Evolutionary conservation across 2,113 vertebrate genomes (phyloP).

Genomic region (Donacobius atricapilla): DNA sequence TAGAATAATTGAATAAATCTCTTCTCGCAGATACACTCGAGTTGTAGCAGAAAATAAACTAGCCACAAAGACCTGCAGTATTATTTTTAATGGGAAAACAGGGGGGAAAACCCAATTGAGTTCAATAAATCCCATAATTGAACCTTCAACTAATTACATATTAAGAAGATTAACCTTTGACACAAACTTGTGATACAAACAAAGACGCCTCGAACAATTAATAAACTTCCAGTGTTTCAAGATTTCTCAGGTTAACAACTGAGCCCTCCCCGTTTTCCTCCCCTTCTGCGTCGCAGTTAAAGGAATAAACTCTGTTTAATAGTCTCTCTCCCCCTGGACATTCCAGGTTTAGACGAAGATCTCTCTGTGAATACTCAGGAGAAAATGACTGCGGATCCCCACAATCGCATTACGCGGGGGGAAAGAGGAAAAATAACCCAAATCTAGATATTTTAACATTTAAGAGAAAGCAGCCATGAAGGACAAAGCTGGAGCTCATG

Average conservation of each 20-base stretch:
- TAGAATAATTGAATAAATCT: neutral
- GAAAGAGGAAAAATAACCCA: neutral
- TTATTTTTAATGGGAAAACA: neutral
- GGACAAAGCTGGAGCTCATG: neutral
- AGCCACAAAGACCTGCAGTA: neutral
- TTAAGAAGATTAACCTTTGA: constrained; percentile 57
- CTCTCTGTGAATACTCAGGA: neutral
- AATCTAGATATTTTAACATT: neutral
- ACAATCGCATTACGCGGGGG: neutral
- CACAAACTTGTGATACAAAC: constrained; percentile 51
- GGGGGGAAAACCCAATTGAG: neutral
- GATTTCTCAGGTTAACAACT: neutral
- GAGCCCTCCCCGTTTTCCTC: neutral
- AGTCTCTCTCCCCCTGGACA: neutral
- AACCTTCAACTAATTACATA: constrained; percentile 45
- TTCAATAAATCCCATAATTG: constrained; percentile 49
- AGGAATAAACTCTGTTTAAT: neutral
- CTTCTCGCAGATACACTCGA: neutral
- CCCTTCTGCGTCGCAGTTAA: neutral
- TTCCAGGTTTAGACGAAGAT: neutral
- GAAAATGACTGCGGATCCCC: neutral
- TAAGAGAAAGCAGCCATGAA: neutral
- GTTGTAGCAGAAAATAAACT: neutral
- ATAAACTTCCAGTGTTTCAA: constrained; percentile 18
- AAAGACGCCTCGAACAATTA: constrained; percentile 19